These are phyloP conservation scores for Ailurus styani DNA, from an alignment of 2,113 vertebrate species.

Conservation along the genomic window DNA sequence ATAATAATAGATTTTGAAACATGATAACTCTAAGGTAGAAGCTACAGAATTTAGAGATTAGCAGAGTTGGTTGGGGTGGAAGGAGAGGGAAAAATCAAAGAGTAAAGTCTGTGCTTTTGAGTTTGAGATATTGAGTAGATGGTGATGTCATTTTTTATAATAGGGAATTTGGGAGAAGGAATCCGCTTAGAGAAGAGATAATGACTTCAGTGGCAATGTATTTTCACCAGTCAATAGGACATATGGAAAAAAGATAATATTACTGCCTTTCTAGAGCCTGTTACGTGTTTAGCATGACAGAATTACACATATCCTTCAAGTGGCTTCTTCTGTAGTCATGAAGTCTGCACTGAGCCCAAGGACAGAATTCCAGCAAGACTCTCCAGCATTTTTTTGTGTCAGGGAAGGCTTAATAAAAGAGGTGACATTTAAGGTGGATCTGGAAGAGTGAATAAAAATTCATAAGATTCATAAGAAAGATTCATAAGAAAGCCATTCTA, in stretches of 20 bases:
- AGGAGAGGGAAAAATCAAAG: background rate
- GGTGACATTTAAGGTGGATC: background rate
- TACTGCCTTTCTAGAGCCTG: background rate
- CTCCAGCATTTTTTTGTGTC: background rate
- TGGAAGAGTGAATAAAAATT: background rate
- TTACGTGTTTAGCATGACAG: background rate
- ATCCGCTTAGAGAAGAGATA: background rate
- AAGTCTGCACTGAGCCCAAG: background rate
- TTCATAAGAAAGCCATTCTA: background rate
- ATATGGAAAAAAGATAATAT: background rate
- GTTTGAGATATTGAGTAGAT: background rate
- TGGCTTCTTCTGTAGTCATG: background rate
- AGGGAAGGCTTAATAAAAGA: background rate
- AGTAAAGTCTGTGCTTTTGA: background rate
- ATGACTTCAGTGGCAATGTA: background rate
- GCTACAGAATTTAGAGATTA: background rate
- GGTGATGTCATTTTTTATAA: background rate
- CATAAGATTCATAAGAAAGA: background rate
- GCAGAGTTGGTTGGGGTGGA: background rate
- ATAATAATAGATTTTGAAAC: background rate
- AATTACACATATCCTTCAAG: background rate
- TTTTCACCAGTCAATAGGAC: background rate
- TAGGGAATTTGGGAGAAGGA: background rate
- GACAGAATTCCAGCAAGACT: slow-evolving; percentile 1
- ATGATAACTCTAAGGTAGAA: background rate